Evolutionary conservation across 1,140 invertebrate genomes (phyloP).

Genomic region (Ostrea edulis): DNA sequence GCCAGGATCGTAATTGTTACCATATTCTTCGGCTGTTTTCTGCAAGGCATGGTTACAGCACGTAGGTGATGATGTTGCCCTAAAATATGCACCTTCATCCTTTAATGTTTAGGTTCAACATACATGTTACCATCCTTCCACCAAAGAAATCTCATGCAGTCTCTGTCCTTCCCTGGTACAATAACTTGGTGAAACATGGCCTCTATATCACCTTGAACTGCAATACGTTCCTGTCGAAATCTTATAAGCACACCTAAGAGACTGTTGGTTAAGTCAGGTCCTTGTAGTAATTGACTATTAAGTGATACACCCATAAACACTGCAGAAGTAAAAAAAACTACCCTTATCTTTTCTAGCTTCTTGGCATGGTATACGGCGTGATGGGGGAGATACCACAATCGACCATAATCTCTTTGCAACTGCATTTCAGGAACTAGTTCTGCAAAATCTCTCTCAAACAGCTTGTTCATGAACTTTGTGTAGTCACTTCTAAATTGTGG

Average conservation of each 20-base stretch:
- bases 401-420: constrained; percentile 42
- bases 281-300: constrained; percentile 57
- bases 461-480: too few relatives aligned
- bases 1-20: neutral
- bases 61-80: constrained; percentile 44
- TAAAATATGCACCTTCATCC: constrained; percentile 48
- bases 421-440: constrained; percentile 44
- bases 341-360: constrained; percentile 57
- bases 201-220: constrained; percentile 30
- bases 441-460: constrained; percentile 52
- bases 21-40: constrained; percentile 21
- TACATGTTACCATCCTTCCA: constrained; percentile 36
- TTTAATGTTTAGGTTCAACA: constrained; percentile 41
- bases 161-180: constrained; percentile 30
- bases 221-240: neutral
- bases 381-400: constrained; percentile 62
- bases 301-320: constrained; percentile 52
- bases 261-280: constrained; percentile 58
- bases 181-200: constrained; percentile 47
- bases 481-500: constrained; percentile 51
- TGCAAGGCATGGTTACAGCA: constrained; percentile 48
- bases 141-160: constrained; percentile 45
- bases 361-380: constrained; percentile 59
- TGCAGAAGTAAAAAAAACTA: constrained; percentile 59
- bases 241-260: constrained; percentile 46